Base-by-base conservation (phyloP, 2,113 vertebrate genomes). In the Xenopus borealis region DNA sequence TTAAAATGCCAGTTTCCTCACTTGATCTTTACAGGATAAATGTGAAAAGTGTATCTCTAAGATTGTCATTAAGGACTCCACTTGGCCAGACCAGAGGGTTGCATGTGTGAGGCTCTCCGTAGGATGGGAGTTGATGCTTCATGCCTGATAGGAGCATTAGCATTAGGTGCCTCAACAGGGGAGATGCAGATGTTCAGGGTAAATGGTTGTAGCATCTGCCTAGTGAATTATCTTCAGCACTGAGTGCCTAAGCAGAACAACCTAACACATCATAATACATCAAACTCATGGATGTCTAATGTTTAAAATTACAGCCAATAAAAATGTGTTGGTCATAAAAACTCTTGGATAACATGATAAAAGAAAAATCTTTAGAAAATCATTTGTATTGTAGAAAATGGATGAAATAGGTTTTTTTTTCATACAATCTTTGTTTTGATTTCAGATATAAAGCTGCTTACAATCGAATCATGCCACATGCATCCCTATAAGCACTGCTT, bases 11-110 rank as follows among this genome's bases (percentile, higher is more conserved):
- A 59, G 53, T 55, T 58, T 55, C 14, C 55, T 68, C 20, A 16
- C 47, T 68, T 70, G 17, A 70, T 44, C 47, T 59, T 70, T 10
- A 59, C 11, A 70, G 30, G 33, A 70, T 58, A 59, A 70, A 58
- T 70, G 68, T 59, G 68, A 70, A 70, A 70, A 70, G 33, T 70
- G 68, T 53, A n/a, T 70, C 55, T 70, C 59, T 59, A 70, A 59
- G 55, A 33, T 59, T 70, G 55, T 70, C 30, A 70, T 70, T 70
- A 70, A 70, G 68, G 33, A 1, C 30, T 44, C 18, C 11, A 27
- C 68, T 44, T 70, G 30, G 53, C 45, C 19, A 59, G 68, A 70
- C 68, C 68, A 59, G 52, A 58, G 55, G 55, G 68, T 59, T 70
- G 55, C n/a, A 59, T 58, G 52, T 69, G 30, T 70, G 33, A 45